Evolutionary conservation across 2,888 invertebrate species (phyloP).

Genomic region (Zhuqinia jingwanae): DNA sequence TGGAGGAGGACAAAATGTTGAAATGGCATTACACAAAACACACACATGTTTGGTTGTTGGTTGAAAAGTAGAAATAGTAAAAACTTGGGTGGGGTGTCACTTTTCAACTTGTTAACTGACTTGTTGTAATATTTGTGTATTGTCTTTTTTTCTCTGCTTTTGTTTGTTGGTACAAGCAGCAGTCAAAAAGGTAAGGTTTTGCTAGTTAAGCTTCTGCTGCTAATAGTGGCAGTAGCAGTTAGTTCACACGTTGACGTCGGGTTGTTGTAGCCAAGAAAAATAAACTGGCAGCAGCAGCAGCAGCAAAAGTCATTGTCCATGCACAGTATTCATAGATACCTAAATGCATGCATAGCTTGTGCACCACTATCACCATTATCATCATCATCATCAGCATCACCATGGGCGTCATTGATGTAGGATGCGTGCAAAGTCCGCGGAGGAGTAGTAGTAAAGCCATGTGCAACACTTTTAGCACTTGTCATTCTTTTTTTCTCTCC

Average conservation of each 20-base stretch:
- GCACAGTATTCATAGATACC: not conserved
- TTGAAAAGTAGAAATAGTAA: conserved; percentile 47
- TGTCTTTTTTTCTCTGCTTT: conserved; percentile 28
- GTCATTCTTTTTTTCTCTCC: conserved; percentile 19
- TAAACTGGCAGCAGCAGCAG: not conserved
- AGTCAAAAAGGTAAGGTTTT: conserved; percentile 28
- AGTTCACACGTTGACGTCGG: conserved; percentile 18
- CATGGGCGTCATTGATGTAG: not conserved
- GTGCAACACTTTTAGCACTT: conserved; percentile 50
- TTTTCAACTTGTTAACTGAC: conserved; percentile 69
- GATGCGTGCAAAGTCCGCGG: conserved; percentile 38
- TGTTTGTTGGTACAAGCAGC: conserved; percentile 26
- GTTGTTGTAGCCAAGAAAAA: not conserved
- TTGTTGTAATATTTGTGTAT: conserved; percentile 36
- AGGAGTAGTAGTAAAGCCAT: not conserved
- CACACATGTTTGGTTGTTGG: not conserved
- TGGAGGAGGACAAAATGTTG: not conserved
- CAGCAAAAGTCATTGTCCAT: conserved; percentile 32
- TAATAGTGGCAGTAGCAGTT: no score
- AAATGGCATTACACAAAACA: conserved; percentile 41
- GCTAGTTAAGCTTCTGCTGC: not conserved
- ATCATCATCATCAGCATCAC: conserved; percentile 13
- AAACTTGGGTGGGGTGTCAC: conserved; percentile 70
- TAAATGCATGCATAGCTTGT: no score
- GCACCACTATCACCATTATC: not conserved